Percentiles rank a stretch among this genome's conserved stretches.
Conservation (phyloP, 2,113 vertebrate genomes). For the Hippocampus barbouri region DNA sequence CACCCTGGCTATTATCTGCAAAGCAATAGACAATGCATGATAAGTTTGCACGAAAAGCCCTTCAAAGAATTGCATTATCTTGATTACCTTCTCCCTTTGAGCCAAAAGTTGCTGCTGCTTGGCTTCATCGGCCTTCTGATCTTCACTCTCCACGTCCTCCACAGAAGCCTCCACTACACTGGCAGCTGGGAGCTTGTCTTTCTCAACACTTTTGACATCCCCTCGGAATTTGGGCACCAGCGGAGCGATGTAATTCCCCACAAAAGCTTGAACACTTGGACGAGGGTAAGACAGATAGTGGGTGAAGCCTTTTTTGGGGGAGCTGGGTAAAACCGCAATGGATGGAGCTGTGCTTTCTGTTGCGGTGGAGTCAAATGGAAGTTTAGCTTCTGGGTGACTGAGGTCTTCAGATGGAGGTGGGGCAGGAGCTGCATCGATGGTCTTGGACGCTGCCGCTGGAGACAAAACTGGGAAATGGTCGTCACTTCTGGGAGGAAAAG, state of each 20-base stretch:
- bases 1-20: slow-evolving; percentile 90
- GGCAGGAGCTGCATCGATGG: slow-evolving; percentile 18
- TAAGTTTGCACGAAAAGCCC: background rate
- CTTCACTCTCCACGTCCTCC: slow-evolving; percentile 46
- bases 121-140: slow-evolving; percentile 68
- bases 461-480: slow-evolving; percentile 41
- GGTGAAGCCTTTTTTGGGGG: slow-evolving; percentile 84
- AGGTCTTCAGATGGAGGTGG: slow-evolving; percentile 14
- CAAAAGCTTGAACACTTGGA: slow-evolving; percentile 89
- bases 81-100: slow-evolving; percentile 85
- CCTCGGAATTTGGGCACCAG: slow-evolving; percentile 85
- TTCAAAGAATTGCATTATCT: background rate
- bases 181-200: slow-evolving; percentile 37
- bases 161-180: slow-evolving; percentile 25
- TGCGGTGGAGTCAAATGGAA: slow-evolving; percentile 12
- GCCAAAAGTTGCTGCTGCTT: slow-evolving; percentile 69
- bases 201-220: slow-evolving; percentile 73
- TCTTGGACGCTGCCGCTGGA: slow-evolving; percentile 48
- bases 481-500: background rate
- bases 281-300: slow-evolving; percentile 85
- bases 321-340: slow-evolving; percentile 39
- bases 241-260: slow-evolving; percentile 87
- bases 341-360: slow-evolving; percentile 9
- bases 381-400: background rate
- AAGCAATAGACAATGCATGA: background rate